These are phyloP conservation scores for Lasioglossum baleicum DNA, from an alignment of 1,140 invertebrate species.

Conservation along the genomic window DNA sequence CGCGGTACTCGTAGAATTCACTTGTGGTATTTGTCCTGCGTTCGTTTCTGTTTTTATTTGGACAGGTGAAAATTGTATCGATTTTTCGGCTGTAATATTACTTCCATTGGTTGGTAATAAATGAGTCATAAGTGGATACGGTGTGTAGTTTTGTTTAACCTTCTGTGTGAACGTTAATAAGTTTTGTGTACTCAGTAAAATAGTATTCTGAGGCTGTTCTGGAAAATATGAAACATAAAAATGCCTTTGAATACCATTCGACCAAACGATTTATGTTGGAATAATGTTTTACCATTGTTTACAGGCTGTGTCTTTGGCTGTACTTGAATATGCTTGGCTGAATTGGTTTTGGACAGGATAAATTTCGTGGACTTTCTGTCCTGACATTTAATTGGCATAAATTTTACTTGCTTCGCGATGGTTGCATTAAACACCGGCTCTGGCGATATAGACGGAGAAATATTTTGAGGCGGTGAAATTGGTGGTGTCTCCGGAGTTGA, in stretches of 20 bases:
- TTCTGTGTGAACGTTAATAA: slow-evolving; percentile 79
- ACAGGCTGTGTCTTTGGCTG: slow-evolving; percentile 51
- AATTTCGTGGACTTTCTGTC: slow-evolving; percentile 50
- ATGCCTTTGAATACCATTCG: not conserved
- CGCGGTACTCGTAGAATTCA: slow-evolving; percentile 57
- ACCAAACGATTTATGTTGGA: slow-evolving; percentile 2
- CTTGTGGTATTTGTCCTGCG: slow-evolving; percentile 44
- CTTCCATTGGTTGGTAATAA: slow-evolving; percentile 51
- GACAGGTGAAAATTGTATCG: slow-evolving; percentile 50
- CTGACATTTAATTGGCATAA: slow-evolving; percentile 58
- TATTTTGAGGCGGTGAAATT: slow-evolving; percentile 71
- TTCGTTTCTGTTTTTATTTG: slow-evolving; percentile 42
- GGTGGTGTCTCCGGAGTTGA: slow-evolving; percentile 71
- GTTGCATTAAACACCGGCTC: slow-evolving; percentile 44
- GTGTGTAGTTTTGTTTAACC: slow-evolving; percentile 63
- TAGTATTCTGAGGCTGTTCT: slow-evolving; percentile 77
- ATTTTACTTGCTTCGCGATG: slow-evolving; percentile 56
- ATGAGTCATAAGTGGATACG: slow-evolving; percentile 68
- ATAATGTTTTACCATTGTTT: slow-evolving; percentile 41
- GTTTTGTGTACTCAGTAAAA: slow-evolving; percentile 79
- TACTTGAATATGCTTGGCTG: slow-evolving; percentile 65
- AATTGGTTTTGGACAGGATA: slow-evolving; percentile 56
- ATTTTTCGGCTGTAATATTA: slow-evolving; percentile 54
- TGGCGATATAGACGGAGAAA: slow-evolving; percentile 66
- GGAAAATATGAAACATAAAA: slow-evolving; percentile 30